phyloP scores from a whole-genome alignment of 2,888 invertebrate genomes.

The Diabrotica balteata region DNA sequence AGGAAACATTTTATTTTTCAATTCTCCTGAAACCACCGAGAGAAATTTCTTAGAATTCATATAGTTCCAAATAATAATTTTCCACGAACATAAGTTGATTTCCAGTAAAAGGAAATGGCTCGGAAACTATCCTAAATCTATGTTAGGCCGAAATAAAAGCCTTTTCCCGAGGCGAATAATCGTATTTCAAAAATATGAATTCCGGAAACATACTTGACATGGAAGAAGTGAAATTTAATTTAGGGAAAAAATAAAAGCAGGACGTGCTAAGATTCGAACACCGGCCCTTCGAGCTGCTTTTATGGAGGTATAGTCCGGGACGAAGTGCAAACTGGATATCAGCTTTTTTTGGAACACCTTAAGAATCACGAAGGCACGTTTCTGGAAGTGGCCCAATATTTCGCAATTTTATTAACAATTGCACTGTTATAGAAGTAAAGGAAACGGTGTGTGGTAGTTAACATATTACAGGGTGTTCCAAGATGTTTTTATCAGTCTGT shows the following conservation, averaged over 20 bases:
- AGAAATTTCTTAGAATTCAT: neutral
- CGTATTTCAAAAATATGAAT: constrained; percentile 33
- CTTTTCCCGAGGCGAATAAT: constrained; percentile 26
- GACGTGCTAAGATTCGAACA: constrained; percentile 27
- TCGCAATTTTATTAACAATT: no score
- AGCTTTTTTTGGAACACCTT: no score
- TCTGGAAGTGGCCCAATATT: no score
- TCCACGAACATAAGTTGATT: constrained; percentile 17
- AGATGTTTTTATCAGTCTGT: no score
- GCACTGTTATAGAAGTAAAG: no score
- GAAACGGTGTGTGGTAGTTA: no score
- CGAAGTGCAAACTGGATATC: neutral
- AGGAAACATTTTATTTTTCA: neutral
- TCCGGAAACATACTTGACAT: constrained; percentile 29
- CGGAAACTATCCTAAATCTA: constrained; percentile 26
- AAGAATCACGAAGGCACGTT: no score
- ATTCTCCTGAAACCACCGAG: neutral
- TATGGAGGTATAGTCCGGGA: constrained; percentile 6
- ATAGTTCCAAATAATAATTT: constrained; percentile 19
- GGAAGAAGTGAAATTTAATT: constrained; percentile 31
- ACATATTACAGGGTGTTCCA: no score
- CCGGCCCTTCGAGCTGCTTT: neutral
- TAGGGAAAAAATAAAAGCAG: constrained; percentile 25
- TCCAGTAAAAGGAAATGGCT: constrained; percentile 21
- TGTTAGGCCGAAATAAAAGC: constrained; percentile 22